Conservation (phyloP, 2,888 invertebrate species). For the Actias luna region DNA sequence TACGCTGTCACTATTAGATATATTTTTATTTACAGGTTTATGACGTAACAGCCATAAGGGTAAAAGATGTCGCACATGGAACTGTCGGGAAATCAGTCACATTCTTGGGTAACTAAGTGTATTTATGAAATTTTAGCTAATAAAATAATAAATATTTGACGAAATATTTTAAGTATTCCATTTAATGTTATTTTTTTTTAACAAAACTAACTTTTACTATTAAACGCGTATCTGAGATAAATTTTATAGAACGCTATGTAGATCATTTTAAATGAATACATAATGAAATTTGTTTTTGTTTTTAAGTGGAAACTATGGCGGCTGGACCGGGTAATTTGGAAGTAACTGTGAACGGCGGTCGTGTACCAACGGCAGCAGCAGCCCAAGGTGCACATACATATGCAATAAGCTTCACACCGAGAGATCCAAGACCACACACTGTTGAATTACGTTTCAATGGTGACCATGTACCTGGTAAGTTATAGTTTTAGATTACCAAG, state of each 20-base stretch:
- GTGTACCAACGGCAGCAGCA: conserved; percentile 97
- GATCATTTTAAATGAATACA: too few relatives aligned
- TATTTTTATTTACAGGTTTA: conserved; percentile 83
- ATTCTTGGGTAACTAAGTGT: conserved; percentile 87
- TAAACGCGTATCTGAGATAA: too few relatives aligned
- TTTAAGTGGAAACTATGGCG: conserved; percentile 98
- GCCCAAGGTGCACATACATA: conserved; percentile 98
- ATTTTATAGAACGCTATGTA: too few relatives aligned
- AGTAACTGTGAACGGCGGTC: conserved; percentile 98
- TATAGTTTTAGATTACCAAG: not conserved
- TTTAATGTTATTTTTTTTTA: too few relatives aligned
- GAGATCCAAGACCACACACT: conserved; percentile 94
- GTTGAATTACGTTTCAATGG: conserved; percentile 98
- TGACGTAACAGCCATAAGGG: conserved; percentile 96
- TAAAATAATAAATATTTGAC: too few relatives aligned
- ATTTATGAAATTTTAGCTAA: not conserved
- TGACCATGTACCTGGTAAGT: conserved; percentile 93
- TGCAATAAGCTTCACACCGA: conserved; percentile 97
- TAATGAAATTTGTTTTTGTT: too few relatives aligned
- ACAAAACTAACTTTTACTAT: too few relatives aligned
- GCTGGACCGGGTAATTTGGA: conserved; percentile 99
- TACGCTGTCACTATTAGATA: not conserved
- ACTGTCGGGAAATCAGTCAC: conserved; percentile 95
- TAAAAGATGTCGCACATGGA: conserved; percentile 93
- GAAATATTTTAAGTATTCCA: too few relatives aligned